Percentiles rank a stretch among this genome's conserved stretches.
Evolutionary conservation across 2,113 vertebrate genomes (phyloP).

Genomic region (Petroica traversi): DNA sequence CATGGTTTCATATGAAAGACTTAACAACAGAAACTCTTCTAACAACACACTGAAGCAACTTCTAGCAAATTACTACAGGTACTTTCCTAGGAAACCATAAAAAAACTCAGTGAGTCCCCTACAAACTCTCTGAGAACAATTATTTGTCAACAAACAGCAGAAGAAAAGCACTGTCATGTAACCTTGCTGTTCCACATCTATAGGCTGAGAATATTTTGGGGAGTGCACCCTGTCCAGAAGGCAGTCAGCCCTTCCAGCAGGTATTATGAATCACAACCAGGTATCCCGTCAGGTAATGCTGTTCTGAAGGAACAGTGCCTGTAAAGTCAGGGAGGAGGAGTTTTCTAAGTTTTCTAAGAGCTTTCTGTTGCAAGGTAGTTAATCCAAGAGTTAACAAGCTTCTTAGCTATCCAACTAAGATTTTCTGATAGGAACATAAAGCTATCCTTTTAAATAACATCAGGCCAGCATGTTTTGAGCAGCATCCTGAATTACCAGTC

Average conservation of each 20-base stretch:
- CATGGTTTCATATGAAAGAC: neutral
- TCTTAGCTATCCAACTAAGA: neutral
- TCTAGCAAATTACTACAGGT: neutral
- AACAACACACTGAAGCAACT: neutral
- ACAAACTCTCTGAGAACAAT: neutral
- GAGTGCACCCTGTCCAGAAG: neutral
- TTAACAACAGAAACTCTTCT: neutral
- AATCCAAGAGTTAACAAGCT: neutral
- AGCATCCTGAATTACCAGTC: neutral
- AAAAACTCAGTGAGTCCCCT: neutral
- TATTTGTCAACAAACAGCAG: neutral
- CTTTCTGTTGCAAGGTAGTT: neutral
- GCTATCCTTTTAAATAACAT: neutral
- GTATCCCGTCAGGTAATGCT: neutral
- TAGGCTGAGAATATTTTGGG: neutral
- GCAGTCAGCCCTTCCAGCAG: neutral
- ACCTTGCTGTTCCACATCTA: neutral
- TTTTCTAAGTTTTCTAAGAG: neutral
- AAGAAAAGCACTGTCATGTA: neutral
- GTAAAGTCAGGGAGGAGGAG: accelerated
- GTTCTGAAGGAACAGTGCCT: constrained; percentile 11
- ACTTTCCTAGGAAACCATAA: neutral
- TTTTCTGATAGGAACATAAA: neutral
- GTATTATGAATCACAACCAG: neutral
- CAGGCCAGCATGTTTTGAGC: neutral